Conservation (phyloP, 2,797 vertebrate species). For the Anas bahamensis region DNA sequence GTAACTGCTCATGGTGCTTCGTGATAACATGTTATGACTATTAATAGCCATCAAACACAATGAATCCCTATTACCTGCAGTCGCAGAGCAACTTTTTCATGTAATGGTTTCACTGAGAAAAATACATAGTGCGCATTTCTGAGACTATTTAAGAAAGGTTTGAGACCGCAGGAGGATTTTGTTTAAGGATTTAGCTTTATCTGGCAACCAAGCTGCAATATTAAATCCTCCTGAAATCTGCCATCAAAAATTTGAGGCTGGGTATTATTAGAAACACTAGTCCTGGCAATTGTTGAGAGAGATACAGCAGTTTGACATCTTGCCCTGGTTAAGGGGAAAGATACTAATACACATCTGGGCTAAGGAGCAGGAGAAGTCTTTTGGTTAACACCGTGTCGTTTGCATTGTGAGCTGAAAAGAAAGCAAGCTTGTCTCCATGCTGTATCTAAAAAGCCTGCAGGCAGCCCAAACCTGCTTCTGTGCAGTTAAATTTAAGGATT, state of each 20-base stretch:
- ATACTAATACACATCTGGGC: not conserved
- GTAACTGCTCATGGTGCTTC: not conserved
- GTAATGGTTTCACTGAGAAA: not conserved
- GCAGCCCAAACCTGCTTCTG: not conserved
- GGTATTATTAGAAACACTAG: not conserved
- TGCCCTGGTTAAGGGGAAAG: not conserved
- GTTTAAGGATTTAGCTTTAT: constrained; percentile 2
- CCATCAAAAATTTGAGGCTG: not conserved
- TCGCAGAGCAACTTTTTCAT: not conserved
- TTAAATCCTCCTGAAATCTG: constrained; percentile 16
- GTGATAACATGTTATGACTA: not conserved
- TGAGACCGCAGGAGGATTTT: not conserved
- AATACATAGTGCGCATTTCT: not conserved
- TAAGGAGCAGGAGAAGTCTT: not conserved
- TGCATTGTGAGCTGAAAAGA: not conserved
- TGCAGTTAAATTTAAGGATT: not conserved
- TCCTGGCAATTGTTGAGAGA: not conserved
- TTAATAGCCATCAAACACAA: constrained; percentile 1
- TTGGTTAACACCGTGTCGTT: not conserved
- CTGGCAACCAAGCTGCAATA: not conserved
- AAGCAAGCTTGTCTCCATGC: not conserved
- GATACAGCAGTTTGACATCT: not conserved
- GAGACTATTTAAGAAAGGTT: not conserved
- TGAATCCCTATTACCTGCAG: not conserved
- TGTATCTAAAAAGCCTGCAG: not conserved